Percentiles rank a stretch among this genome's conserved stretches.
Evolutionary conservation across 2,113 vertebrate genomes (phyloP).

Genomic region (Atractosteus spatula): DNA sequence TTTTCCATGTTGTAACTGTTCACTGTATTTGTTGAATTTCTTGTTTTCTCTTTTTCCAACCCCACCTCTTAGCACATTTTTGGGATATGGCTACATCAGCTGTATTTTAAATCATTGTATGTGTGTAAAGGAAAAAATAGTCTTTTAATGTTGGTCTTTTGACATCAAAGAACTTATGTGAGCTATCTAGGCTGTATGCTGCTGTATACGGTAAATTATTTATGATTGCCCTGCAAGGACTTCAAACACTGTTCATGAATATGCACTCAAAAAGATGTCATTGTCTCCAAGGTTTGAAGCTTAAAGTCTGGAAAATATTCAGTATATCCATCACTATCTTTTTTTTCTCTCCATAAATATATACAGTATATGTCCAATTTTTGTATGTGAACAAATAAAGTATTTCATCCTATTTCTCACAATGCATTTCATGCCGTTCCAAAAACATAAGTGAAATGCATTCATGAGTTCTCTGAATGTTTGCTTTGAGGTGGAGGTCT

Average conservation of each 20-base stretch:
- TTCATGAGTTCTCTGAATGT: slow-evolving; percentile 1
- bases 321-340: not conserved
- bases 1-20: too few species aligned
- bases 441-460: not conserved
- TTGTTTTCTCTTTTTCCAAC: not conserved
- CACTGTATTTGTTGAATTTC: too few species aligned
- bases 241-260: slow-evolving; percentile 7
- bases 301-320: not conserved
- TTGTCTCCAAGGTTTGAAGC: slow-evolving; percentile 5
- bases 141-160: not conserved
- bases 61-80: not conserved
- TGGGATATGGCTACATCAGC: not conserved
- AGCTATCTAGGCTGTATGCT: not conserved
- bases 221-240: slow-evolving; percentile 13
- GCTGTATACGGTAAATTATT: slow-evolving; percentile 6
- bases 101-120: too few species aligned
- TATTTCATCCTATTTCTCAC: not conserved
- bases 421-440: too few species aligned
- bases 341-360: too few species aligned
- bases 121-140: not conserved
- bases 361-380: too few species aligned
- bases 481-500: slow-evolving; percentile 79
- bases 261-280: not conserved
- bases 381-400: not conserved
- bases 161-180: slow-evolving; percentile 5